phyloP scores from a whole-genome alignment of 2,888 invertebrate genomes.

The Microplitis manilae region DNA sequence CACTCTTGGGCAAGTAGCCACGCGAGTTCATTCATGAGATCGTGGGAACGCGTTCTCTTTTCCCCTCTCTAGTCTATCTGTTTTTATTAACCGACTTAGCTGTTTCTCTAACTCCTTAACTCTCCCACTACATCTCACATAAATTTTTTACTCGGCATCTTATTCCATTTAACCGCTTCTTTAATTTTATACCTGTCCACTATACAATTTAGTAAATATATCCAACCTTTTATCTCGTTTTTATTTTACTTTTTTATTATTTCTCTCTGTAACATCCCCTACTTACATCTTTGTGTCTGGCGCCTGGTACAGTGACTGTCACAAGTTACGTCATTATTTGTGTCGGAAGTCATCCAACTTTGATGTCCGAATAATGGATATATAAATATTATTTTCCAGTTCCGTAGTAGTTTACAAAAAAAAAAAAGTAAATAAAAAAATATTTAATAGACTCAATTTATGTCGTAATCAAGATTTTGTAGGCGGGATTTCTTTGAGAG shows the following conservation, averaged over 20 bases:
- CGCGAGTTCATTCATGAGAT: slow-evolving; percentile 72
- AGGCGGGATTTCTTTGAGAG: slow-evolving; percentile 1
- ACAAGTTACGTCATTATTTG: slow-evolving; percentile 59
- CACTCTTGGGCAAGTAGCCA: slow-evolving; percentile 60
- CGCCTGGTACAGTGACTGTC: slow-evolving; percentile 63
- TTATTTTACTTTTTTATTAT: background rate
- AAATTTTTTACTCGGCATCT: background rate
- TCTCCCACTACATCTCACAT: background rate
- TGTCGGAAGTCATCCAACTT: slow-evolving; percentile 36
- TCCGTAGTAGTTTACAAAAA: background rate
- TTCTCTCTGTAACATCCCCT: slow-evolving; percentile 17
- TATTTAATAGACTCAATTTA: background rate
- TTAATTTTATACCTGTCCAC: slow-evolving; percentile 28
- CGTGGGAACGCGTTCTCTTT: slow-evolving; percentile 69
- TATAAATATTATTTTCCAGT: slow-evolving; percentile 22
- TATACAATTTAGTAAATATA: slow-evolving; percentile 8
- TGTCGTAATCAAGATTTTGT: slow-evolving; percentile 6
- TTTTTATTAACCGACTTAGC: background rate
- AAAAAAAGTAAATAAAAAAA: background rate
- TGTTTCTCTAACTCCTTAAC: slow-evolving; percentile 19
- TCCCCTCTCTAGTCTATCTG: slow-evolving; percentile 53
- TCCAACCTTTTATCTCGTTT: background rate
- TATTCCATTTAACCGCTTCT: background rate
- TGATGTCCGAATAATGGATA: slow-evolving; percentile 19
- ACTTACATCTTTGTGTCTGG: slow-evolving; percentile 12